Base-by-base conservation (phyloP, 2,888 invertebrate species). In the Dyspetes luteomarginatus region DNA sequence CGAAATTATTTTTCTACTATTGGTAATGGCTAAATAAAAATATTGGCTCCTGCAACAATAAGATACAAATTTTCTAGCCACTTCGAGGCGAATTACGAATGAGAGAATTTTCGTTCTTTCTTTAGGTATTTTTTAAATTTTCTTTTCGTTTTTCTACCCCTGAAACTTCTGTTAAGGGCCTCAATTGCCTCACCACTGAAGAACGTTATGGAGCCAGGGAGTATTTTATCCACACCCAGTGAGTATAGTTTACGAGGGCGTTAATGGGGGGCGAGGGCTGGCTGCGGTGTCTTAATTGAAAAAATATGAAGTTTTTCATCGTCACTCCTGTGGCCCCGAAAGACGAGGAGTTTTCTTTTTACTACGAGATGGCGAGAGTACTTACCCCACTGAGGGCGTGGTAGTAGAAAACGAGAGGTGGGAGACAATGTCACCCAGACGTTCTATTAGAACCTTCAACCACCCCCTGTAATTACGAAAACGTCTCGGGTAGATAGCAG, bases 291-390 rank as follows among this genome's bases (percentile, higher is more conserved):
- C 87, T 89, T 91, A 91, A 91, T 91, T 91, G 90, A 91, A 92
- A 92, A 91, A 73, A 73, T 91, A 91, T 90, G 90, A 89, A 91
- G 90, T 88, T 91, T 91, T 90, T 88, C 86, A 72, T 82, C 76
- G 67, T 75, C 79, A 19, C 64, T 43, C 26, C 48, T 15, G 22
- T 9, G 26, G 15, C 12, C n/a, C 3, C 24, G 52, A 52, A 55
- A 15, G 22, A 22, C 52, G 76, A 55, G 12, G 36, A 15, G 15
- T 67, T 55, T 22, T 67, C 52, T 22, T 55, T 24, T 4, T 48
- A 30, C 52, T 48, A 9, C 43, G 22, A 69, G 55, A 79, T 69
- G 74, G 69, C 50, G 78, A 83, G 65, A 79, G 72, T 78, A 79
- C 73, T 78, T 79, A 60, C n/a, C 24, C 28, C 56, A 22, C 58